Evolutionary conservation across 2,797 vertebrate genomes (phyloP), one percentile per base, ranked within the genome.

Genomic region (Lepilemur septentrionalis): DNA sequence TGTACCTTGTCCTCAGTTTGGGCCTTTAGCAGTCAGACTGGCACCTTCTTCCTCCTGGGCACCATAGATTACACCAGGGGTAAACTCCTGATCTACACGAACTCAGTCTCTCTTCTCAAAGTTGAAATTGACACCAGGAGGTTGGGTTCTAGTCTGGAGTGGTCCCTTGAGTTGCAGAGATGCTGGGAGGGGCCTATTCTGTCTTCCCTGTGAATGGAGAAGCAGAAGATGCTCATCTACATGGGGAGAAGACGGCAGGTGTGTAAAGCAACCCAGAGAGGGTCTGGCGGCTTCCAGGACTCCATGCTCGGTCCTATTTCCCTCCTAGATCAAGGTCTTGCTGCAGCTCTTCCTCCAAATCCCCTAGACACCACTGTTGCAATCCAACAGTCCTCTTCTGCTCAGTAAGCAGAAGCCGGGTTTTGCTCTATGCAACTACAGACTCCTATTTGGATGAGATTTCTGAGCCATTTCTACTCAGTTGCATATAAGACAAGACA

Each of bases 291-390:
- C 35, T 30, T 35, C 43, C 38, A 48, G 84, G n/a, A n/a, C 5
- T 79, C 41, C 20, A 0, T 12, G 7, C n/a, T 41, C 18, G 1
- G 59, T 70, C 14, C 15, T 15, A 0, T 18, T 38, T 23, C 23
- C 28, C 25, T 86, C 41, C 8, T 2, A 3, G 15, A 22, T 57
- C 79, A 32, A 35, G 7, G 35, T 59, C 32, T 4, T 65, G 20
- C 57, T 46, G 7, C 35, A 81, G 55, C 12, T 46, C 23, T 23
- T 59, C 20, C 63, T 82, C n/a, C 7, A 10, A n/a, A 25, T 6
- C 20, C 59, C 32, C 2, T n/a, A 50, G 57, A 22, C 0, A 4
- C 14, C 20, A 0, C n/a, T 4, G 5, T 9, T 18, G 13, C 55
- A 79, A 3, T 1, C 8, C 8, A 25, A 17, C 6, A 50, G 55